These are phyloP conservation scores for Steinernema feltiae DNA, from an alignment of 1,140 invertebrate species.

Conservation along the genomic window DNA sequence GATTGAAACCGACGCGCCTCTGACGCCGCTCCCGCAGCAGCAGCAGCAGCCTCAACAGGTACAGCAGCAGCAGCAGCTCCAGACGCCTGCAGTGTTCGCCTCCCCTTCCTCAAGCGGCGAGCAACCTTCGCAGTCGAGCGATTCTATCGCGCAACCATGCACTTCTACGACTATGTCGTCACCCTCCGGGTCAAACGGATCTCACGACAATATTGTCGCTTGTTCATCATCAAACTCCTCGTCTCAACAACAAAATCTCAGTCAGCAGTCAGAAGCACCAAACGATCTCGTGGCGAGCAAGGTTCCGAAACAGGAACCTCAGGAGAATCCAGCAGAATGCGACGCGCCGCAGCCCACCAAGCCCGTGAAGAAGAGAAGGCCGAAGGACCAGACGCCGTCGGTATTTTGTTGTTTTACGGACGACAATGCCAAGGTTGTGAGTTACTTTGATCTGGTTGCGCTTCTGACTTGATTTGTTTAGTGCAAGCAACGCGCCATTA, in stretches of 20 bases:
- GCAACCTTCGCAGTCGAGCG: background rate
- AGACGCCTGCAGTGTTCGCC: too few species aligned
- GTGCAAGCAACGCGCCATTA: background rate
- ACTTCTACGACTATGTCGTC: background rate
- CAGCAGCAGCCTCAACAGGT: too few species aligned
- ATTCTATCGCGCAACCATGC: background rate
- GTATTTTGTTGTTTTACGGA: background rate
- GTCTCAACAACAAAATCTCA: background rate
- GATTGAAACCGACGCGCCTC: background rate
- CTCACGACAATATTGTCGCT: background rate
- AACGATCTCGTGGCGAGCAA: too few species aligned
- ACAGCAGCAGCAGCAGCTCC: too few species aligned
- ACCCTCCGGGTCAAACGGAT: background rate
- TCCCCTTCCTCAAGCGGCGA: too few species aligned
- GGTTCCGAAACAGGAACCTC: background rate
- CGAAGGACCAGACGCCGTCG: background rate
- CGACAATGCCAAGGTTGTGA: background rate
- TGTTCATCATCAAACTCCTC: background rate
- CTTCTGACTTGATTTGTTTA: background rate
- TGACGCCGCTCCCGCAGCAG: background rate
- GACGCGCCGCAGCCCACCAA: background rate
- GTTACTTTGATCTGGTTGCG: background rate
- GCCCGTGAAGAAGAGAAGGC: background rate
- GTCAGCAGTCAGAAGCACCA: background rate
- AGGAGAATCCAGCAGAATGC: background rate